phyloP scores from a whole-genome alignment of 53 echinoderm and acorn worm species.

The Patiria pectinifera region DNA sequence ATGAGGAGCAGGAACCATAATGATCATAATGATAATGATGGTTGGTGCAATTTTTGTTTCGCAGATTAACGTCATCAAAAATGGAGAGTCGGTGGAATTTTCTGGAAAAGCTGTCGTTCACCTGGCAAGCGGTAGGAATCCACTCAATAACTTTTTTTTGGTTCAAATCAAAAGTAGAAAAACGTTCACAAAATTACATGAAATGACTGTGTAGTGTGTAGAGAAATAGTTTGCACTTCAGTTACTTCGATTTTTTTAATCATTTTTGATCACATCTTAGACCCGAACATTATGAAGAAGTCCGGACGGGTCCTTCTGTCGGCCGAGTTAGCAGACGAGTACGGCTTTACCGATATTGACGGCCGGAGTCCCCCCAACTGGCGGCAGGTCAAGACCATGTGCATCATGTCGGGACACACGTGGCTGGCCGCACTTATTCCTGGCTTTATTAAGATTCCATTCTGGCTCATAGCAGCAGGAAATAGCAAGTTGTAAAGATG shows the following conservation, averaged over 20 bases:
- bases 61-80: not conserved
- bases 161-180: too few species aligned
- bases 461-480: slow-evolving; percentile 52
- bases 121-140: slow-evolving; percentile 19
- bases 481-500: slow-evolving; percentile 25
- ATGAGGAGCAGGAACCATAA: too few species aligned
- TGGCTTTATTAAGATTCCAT: slow-evolving; percentile 72
- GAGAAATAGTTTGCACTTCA: too few species aligned
- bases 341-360: slow-evolving; percentile 74
- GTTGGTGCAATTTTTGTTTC: not conserved
- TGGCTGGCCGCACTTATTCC: slow-evolving; percentile 72
- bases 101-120: slow-evolving; percentile 22
- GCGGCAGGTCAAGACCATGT: slow-evolving; percentile 63
- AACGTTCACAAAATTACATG: too few species aligned
- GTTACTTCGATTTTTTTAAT: not conserved
- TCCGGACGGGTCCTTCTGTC: slow-evolving; percentile 68
- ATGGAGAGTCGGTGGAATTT: slow-evolving; percentile 18
- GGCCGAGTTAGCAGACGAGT: slow-evolving; percentile 73
- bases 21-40: too few species aligned
- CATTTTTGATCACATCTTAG: not conserved
- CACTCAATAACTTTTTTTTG: too few species aligned
- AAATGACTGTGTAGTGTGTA: too few species aligned
- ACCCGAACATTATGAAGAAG: slow-evolving; percentile 75
- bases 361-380: slow-evolving; percentile 62
- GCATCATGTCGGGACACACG: slow-evolving; percentile 46